Percentiles rank a stretch among this genome's conserved stretches.
Evolutionary conservation across 2,888 invertebrate species (phyloP).

Genomic region (Rhingia rostrata): DNA sequence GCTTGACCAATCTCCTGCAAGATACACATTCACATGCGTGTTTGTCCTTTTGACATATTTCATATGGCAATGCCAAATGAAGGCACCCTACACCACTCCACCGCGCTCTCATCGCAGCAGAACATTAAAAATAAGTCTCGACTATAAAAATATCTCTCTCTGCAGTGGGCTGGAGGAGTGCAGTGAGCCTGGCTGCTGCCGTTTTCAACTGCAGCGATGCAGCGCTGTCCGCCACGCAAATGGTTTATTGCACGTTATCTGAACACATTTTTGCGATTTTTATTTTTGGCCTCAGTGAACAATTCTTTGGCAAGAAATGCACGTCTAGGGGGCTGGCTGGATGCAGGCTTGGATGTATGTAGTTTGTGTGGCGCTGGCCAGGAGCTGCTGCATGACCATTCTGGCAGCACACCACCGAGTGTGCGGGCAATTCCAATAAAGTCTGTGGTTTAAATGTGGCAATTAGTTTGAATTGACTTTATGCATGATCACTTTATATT

Average conservation of each 20-base stretch:
- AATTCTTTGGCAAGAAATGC: slow-evolving; percentile 34
- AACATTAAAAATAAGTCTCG: slow-evolving; percentile 62
- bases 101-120: background rate
- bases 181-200: slow-evolving; percentile 22
- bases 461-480: slow-evolving; percentile 74
- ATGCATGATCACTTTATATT: slow-evolving; percentile 72
- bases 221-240: slow-evolving; percentile 45
- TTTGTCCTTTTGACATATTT: slow-evolving; percentile 53
- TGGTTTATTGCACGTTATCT: slow-evolving; percentile 72
- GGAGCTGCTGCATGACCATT: slow-evolving; percentile 17
- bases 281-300: slow-evolving; percentile 54
- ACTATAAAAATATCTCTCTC: slow-evolving; percentile 68
- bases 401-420: slow-evolving; percentile 2
- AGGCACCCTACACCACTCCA: background rate
- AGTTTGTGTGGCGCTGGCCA: background rate
- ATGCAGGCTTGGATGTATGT: slow-evolving; percentile 13
- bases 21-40: slow-evolving; percentile 45
- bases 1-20: slow-evolving; percentile 51
- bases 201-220: slow-evolving; percentile 46
- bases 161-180: slow-evolving; percentile 15
- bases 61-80: background rate
- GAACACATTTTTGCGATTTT: slow-evolving; percentile 67
- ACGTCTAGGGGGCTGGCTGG: background rate
- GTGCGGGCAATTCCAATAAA: slow-evolving; percentile 70
- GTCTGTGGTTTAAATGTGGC: slow-evolving; percentile 73